Conservation (phyloP, 1,140 invertebrate species). For the Nasonia vitripennis region DNA sequence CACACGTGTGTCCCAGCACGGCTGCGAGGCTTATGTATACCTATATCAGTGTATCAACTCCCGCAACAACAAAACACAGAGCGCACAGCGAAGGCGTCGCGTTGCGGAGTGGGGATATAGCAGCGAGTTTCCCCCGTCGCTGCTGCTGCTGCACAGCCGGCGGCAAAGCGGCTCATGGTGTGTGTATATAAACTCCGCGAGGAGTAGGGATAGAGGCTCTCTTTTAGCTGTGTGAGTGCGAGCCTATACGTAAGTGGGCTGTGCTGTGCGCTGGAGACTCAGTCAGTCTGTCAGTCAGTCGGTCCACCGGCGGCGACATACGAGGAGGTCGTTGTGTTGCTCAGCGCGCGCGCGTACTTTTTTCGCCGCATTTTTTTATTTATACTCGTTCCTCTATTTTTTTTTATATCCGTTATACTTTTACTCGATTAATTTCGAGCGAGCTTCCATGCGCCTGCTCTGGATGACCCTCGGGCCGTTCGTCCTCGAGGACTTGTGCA, state of each 20-base stretch:
- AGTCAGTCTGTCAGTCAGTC: conserved; percentile 47
- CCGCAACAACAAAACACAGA: background rate
- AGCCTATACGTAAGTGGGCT: conserved; percentile 20
- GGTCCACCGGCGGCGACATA: conserved; percentile 4
- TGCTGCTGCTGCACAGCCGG: conserved; percentile 45
- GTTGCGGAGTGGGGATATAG: background rate
- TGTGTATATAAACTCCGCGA: background rate
- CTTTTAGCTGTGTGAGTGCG: background rate
- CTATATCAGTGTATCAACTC: background rate
- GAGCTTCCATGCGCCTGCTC: background rate
- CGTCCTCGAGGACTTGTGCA: background rate
- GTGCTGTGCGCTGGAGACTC: background rate
- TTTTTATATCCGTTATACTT: too few species aligned
- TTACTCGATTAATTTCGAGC: background rate
- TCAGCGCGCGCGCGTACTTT: too few species aligned
- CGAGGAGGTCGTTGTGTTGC: background rate
- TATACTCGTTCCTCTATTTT: background rate
- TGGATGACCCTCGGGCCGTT: background rate
- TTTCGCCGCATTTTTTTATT: background rate
- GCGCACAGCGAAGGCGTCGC: background rate
- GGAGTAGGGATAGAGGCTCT: conserved; percentile 36
- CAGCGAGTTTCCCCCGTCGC: conserved; percentile 4
- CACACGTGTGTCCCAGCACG: conserved; percentile 36
- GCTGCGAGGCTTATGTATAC: conserved; percentile 29
- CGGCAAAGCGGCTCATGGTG: conserved; percentile 21